Evolutionary conservation across 1,140 invertebrate species (phyloP).

Genomic region (Galleria mellonella): DNA sequence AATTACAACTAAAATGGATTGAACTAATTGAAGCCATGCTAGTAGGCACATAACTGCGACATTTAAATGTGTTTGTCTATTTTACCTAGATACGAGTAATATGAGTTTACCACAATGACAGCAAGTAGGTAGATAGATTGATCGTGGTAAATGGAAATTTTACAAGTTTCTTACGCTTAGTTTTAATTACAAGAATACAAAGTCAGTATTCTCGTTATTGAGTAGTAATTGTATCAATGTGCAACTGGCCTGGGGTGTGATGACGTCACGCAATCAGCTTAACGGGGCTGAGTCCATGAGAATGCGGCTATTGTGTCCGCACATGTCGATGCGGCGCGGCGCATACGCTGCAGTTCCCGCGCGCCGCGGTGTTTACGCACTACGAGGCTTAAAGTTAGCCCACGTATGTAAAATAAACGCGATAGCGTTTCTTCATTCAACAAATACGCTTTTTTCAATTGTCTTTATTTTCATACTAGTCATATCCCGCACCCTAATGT

Average conservation of each 20-base stretch:
- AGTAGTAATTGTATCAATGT: slow-evolving; percentile 35
- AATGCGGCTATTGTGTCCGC: slow-evolving; percentile 75
- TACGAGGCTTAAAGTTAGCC: slow-evolving; percentile 13
- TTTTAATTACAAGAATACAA: slow-evolving; percentile 8
- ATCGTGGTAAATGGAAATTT: too few relatives aligned
- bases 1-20: too few relatives aligned
- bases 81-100: too few relatives aligned
- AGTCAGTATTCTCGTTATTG: slow-evolving; percentile 3
- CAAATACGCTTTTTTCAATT: background rate
- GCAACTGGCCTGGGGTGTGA: slow-evolving; percentile 37
- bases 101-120: too few relatives aligned
- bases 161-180: too few relatives aligned
- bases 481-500: too few relatives aligned
- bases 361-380: slow-evolving; percentile 26
- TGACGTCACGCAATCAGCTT: slow-evolving; percentile 74
- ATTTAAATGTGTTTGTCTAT: too few relatives aligned
- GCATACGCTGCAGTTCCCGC: slow-evolving; percentile 63
- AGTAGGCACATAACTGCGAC: too few relatives aligned
- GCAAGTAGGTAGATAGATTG: too few relatives aligned
- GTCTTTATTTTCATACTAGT: too few relatives aligned
- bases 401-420: background rate
- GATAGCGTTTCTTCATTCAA: background rate
- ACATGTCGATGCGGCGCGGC: slow-evolving; percentile 63
- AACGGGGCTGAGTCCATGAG: slow-evolving; percentile 69
- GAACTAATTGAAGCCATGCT: too few relatives aligned